Evolutionary conservation across 2,797 vertebrate species (phyloP), one percentile per base, ranked within the genome.

Genomic region (Ispidina picta): DNA sequence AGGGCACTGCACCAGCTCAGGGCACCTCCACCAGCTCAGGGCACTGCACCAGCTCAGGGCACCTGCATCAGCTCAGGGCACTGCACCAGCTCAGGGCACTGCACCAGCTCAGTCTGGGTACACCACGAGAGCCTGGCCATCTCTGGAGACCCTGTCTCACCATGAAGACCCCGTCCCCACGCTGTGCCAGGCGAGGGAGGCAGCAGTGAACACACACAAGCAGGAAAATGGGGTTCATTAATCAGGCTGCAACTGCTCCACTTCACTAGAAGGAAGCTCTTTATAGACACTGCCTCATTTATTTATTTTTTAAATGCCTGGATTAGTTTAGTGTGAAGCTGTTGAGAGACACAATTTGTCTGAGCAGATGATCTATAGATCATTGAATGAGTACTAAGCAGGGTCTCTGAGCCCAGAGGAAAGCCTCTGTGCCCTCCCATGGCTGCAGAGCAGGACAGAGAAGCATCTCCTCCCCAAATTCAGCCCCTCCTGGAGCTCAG

Each of bases 231-330:
- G 75, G 52, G 80, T 88, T 83, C 88, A 91, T 94, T 91, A 44
- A 92, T 88, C 93, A 94, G 88, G 26, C 35, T 92, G 86, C 86
- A 88, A 88, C 58, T 59, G 77, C 89, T 94, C 46, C 77, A 92
- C 74, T 93, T 77, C 68, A 44, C 92, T 84, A 84, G 65, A 82
- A 0, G 2, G 78, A 65, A 95, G 78, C 55, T 92, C 91, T 95
- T 93, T 69, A 91, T 52, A 93, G 77, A 94, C 75, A 76, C 55
- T 84, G 71, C 62, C 83, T 94, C 83, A 80, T 95, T 92, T 88
- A 88, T 95, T 95, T 95, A 86, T 92, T 95, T 93, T 95, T 91
- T 94, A 83, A 96, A 93, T 90, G 92, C 88, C 75, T 86, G 74
- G 64, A 92, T 94, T 91, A 95, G 94, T 92, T 88, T 82, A 92